Conservation (phyloP, 2,113 vertebrate species). For the Lamprotornis superbus region DNA sequence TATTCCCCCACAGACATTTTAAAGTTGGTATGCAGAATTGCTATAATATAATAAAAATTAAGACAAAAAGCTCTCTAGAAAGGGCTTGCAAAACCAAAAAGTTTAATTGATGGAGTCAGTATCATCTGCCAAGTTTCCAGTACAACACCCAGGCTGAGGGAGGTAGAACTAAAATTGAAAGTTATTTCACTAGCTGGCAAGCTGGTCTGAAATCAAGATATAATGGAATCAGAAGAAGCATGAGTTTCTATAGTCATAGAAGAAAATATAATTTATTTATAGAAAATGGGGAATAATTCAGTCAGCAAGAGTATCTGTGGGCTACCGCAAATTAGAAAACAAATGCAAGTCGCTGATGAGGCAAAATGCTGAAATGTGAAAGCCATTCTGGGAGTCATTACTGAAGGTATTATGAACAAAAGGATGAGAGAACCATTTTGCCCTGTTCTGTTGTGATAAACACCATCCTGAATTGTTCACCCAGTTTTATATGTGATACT, state of each 20-base stretch:
- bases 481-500: neutral
- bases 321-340: neutral
- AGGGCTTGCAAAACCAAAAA: neutral
- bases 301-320: neutral
- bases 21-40: neutral
- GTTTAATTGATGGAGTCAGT: neutral
- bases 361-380: neutral
- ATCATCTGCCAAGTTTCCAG: slow-evolving; percentile 13
- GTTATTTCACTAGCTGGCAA: neutral
- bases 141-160: neutral
- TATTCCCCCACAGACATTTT: neutral
- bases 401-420: neutral
- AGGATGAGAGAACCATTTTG: neutral
- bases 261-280: neutral
- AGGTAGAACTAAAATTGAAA: slow-evolving; percentile 7
- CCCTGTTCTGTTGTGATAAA: neutral
- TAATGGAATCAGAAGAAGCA: neutral
- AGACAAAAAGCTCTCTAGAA: neutral
- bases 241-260: neutral
- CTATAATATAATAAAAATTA: neutral
- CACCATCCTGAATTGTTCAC: neutral
- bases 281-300: neutral
- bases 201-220: neutral
- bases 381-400: neutral
- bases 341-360: neutral